Evolutionary conservation across 2,797 vertebrate species (phyloP), one percentile per base, ranked within the genome.

Genomic region (Hozukius guyotensis): DNA sequence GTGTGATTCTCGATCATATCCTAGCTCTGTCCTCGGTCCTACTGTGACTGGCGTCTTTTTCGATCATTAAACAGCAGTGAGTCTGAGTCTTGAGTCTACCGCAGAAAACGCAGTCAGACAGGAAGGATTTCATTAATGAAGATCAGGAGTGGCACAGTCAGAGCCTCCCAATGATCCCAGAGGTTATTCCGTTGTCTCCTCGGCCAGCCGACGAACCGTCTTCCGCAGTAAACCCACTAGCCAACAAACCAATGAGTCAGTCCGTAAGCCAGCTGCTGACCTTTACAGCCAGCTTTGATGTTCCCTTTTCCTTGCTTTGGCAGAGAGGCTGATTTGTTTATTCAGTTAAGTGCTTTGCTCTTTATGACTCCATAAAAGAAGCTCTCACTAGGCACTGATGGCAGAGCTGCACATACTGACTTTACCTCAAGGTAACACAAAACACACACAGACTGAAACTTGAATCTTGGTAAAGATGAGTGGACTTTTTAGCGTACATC

Each of bases 21-120:
- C 25, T 1, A 10, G 34, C 57, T 64, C 78, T 72, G 78, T 83
- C 71, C 82, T 59, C 64, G 78, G 81, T 88, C 92, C 87, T 55
- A 86, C 77, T 90, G 89, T 73, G 89, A 75, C 89, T 93, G 92
- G 93, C 91, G 89, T 95, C 94, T 88, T 85, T 71, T 85, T 71
- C 8, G 32, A 91, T 94, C 93, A 87, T 95, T 95, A 95, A 96
- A 95, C 92, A 87, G 90, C 80, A 32, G 90, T 83, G 64, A 90
- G 91, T 89, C 91, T 60, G 77, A 87, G 84, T 75, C 85, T 78
- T 27, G 72, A 74, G 81, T 90, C 87, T 85, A 80, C 82, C 6
- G 11, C 80, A 16, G 55, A 31, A 36, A 60, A 66, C 25, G 22
- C 31, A 75, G 5, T 2, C 4, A 27, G 2, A 70, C 20, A 25